Evolutionary conservation across 2,113 vertebrate genomes (phyloP).

Genomic region (Merops nubicus): DNA sequence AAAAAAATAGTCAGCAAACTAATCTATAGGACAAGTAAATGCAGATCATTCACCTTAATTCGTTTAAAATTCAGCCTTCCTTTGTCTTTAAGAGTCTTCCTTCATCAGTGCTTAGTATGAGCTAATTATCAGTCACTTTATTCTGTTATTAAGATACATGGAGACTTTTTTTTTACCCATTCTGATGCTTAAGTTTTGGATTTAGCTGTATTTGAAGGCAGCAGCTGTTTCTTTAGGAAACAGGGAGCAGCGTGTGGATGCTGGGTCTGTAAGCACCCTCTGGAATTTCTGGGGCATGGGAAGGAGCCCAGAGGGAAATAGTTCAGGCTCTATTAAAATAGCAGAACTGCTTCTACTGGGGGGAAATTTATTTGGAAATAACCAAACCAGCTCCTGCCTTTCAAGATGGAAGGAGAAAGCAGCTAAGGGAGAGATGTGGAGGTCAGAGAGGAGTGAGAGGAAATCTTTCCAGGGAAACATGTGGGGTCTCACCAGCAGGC

Average conservation of each 20-base stretch:
- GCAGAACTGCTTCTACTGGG: not conserved
- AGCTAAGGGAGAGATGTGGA: rapidly evolving
- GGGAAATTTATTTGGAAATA: not conserved
- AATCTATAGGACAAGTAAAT: not conserved
- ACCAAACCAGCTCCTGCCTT: not conserved
- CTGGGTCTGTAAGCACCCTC: not conserved
- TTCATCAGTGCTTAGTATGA: not conserved
- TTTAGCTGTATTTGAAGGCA: not conserved
- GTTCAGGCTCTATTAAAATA: not conserved
- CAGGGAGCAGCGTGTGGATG: rapidly evolving
- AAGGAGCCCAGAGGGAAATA: not conserved
- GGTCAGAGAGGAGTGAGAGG: not conserved
- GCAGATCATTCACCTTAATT: not conserved
- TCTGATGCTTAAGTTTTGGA: not conserved
- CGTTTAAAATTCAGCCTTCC: not conserved
- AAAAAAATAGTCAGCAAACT: not conserved
- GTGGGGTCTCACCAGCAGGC: not conserved
- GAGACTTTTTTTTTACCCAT: not conserved
- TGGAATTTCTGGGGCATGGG: not conserved
- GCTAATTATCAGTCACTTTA: not conserved
- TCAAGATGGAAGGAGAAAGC: not conserved
- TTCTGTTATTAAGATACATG: not conserved
- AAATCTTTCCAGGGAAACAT: not conserved
- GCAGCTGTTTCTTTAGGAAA: not conserved
- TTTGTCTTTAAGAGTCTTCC: not conserved